Base-by-base conservation (phyloP, 2,888 invertebrate species). In the Leptopilina drosophilae region DNA sequence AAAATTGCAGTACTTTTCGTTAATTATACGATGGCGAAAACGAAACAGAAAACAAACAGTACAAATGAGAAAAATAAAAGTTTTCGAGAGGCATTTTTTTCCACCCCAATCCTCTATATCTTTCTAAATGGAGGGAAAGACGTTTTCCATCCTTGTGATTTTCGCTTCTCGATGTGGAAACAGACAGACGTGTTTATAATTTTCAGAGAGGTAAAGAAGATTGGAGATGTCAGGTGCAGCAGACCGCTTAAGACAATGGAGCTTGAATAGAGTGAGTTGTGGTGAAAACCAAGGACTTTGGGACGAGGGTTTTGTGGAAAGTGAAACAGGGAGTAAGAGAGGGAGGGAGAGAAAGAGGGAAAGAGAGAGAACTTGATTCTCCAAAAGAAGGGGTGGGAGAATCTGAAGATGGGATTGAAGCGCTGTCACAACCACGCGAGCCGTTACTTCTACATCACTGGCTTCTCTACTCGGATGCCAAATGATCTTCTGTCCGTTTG, bases 201-300 rank as follows among this genome's bases (percentile, higher is more conserved):
- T 91, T 87, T 84, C 79, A 40, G 82, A 80, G 14, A 66, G 84
- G 82, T 84, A 85, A 84, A 86, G 87, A 87, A 90, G 88, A 91
- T 91, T 91, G 90, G 89, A 85, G 88, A 89, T 86, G 91, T 91
- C 91, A 91, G 87, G 86, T 87, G 88, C 91, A 91, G 87, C 84
- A 82, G 82, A 85, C 84, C 85, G 85, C 84, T 86, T 84, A 85
- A 87, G 86, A 87, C 85, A 84, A 87, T 87, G 82, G 84, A 84
- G 82, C 78, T 79, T 80, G 84, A 82, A 83, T 81, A 84, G 83
- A 82, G 79, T 85, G 88, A 87, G 86, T 87, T 89, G 88, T 87
- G 89, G 89, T 88, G 87, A 87, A 87, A 89, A 87, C 87, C 86
- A 87, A 85, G 87, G 84, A 84, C 84, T 84, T 83, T 86, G 84